Percentiles rank a stretch among this genome's conserved stretches.
phyloP scores from a whole-genome alignment of 2,113 vertebrate species.

The Petrocephalus zakoni region DNA sequence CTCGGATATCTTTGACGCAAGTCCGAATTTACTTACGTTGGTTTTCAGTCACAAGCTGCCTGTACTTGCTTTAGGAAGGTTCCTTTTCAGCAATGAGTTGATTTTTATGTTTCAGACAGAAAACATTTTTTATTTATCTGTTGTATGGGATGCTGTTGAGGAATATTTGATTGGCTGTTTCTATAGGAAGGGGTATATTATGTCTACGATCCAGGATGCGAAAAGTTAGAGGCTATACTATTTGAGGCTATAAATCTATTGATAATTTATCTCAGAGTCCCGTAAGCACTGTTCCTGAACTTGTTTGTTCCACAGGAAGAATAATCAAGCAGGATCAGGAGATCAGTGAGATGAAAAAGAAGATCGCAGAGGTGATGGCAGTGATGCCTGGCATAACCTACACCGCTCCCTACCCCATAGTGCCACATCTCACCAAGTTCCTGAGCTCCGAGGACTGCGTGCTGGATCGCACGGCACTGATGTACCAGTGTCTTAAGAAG shows the following conservation, averaged over 20 bases:
- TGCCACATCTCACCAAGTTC: constrained; percentile 68
- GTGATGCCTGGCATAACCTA: constrained; percentile 66
- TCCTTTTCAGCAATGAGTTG: not conserved
- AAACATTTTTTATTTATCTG: not conserved
- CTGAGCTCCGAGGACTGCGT: constrained; percentile 66
- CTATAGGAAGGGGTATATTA: not conserved
- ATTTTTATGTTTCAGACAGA: not conserved
- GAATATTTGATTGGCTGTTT: not conserved
- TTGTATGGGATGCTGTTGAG: not conserved
- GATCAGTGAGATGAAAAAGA: constrained; percentile 68
- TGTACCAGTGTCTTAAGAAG: constrained; percentile 75
- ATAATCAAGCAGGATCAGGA: constrained; percentile 66
- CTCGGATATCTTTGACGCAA: not conserved
- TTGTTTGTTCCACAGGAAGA: constrained; percentile 52
- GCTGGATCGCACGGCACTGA: constrained; percentile 64
- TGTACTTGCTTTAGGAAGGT: not conserved
- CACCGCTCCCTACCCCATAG: constrained; percentile 52
- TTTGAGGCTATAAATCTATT: not conserved
- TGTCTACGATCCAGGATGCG: not conserved
- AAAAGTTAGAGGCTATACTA: not conserved
- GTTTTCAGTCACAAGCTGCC: not conserved
- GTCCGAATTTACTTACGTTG: not conserved
- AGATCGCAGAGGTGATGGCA: constrained; percentile 71
- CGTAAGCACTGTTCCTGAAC: not conserved
- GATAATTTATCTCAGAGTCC: not conserved